Evolutionary conservation across 1,140 invertebrate species (phyloP).

Genomic region (Trichoplusia ni): DNA sequence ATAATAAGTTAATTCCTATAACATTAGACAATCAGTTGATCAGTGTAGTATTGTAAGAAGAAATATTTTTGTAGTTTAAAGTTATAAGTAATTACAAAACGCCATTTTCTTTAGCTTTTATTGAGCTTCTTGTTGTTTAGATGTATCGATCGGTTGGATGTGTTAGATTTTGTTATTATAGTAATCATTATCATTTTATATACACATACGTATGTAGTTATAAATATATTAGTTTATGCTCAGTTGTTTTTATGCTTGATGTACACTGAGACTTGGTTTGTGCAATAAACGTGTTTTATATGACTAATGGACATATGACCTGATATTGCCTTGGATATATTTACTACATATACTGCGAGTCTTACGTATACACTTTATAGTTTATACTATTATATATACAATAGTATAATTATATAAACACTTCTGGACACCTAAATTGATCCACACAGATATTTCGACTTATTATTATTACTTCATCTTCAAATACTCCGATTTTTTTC

Average conservation of each 20-base stretch:
- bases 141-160: constrained; percentile 26
- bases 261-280: constrained; percentile 30
- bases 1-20: neutral
- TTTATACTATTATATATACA: constrained; percentile 4
- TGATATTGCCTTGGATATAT: constrained; percentile 24
- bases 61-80: constrained; percentile 67
- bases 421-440: too few relatives aligned
- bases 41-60: constrained; percentile 42
- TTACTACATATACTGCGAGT: constrained; percentile 5
- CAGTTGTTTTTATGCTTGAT: constrained; percentile 19
- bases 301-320: constrained; percentile 8
- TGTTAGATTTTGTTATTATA: constrained; percentile 40
- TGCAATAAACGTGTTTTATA: constrained; percentile 19
- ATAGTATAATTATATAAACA: constrained; percentile 1
- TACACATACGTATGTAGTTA: constrained; percentile 6
- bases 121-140: constrained; percentile 60
- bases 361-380: constrained; percentile 5
- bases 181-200: constrained; percentile 23
- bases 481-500: too few relatives aligned
- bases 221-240: neutral
- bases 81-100: constrained; percentile 57
- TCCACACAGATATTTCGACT: too few relatives aligned
- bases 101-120: constrained; percentile 70
- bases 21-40: constrained; percentile 40
- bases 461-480: too few relatives aligned